phyloP scores from a whole-genome alignment of 1,140 invertebrate species.

The Drosophila carrolli region DNA sequence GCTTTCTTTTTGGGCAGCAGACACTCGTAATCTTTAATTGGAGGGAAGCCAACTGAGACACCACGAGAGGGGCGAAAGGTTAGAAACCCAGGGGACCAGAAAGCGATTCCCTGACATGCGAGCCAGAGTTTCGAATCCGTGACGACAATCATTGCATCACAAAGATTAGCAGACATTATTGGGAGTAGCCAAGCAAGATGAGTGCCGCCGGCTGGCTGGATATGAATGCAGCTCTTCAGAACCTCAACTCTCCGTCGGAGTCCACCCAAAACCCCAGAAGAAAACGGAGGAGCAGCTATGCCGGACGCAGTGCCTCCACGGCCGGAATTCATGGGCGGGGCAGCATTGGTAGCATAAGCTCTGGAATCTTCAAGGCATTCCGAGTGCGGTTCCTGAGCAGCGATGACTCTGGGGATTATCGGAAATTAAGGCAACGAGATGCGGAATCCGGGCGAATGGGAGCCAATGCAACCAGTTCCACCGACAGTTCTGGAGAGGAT shows the following conservation, averaged over 20 bases:
- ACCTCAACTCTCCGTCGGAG: conserved; percentile 17
- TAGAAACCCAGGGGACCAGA: conserved; percentile 59
- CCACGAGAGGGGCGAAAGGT: conserved; percentile 26
- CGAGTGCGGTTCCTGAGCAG: conserved; percentile 60
- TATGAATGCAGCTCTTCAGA: conserved; percentile 48
- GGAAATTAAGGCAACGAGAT: conserved; percentile 55
- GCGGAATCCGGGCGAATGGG: conserved; percentile 37
- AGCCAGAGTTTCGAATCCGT: conserved; percentile 25
- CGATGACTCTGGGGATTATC: conserved; percentile 45
- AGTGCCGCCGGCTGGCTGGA: conserved; percentile 67
- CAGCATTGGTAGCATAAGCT: conserved; percentile 62
- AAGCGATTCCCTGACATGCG: conserved; percentile 65
- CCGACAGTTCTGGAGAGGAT: conserved; percentile 46
- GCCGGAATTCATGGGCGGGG: conserved; percentile 51
- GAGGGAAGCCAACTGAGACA: conserved; percentile 47
- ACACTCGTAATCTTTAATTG: conserved; percentile 57
- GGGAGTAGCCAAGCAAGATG: conserved; percentile 53
- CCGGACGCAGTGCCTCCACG: conserved; percentile 36
- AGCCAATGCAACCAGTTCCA: conserved; percentile 16
- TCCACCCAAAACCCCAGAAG: neutral
- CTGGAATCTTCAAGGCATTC: conserved; percentile 60
- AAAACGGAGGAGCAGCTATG: conserved; percentile 39
- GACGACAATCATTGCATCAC: conserved; percentile 67
- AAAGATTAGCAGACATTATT: conserved; percentile 41
- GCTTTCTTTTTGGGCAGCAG: conserved; percentile 43